These are phyloP conservation scores for Acridotheres tristis DNA, from an alignment of 2,797 vertebrate genomes.

Conservation along the genomic window DNA sequence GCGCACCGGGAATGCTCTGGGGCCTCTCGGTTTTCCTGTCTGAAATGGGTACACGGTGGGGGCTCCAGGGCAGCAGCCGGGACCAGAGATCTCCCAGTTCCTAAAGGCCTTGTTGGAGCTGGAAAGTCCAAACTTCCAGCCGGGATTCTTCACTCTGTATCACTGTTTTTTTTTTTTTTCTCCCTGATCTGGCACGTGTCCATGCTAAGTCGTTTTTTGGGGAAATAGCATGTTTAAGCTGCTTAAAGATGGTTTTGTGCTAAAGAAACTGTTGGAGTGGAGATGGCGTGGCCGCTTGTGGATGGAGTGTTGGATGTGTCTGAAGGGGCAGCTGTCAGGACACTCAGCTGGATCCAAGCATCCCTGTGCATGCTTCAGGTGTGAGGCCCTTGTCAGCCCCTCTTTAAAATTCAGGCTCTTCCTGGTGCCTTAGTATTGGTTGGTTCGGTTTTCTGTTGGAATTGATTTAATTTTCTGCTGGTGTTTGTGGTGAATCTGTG, in stretches of 20 bases:
- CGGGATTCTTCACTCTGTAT: fast-evolving
- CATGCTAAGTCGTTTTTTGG: too few species aligned
- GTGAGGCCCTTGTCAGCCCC: background rate
- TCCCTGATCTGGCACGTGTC: background rate
- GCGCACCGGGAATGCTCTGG: background rate
- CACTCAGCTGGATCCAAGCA: background rate
- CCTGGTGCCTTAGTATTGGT: background rate
- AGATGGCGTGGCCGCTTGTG: background rate
- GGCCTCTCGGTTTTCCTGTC: too few species aligned
- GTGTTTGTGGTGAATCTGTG: background rate
- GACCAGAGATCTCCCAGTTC: fast-evolving
- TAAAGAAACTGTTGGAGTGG: background rate
- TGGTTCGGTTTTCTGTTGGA: fast-evolving
- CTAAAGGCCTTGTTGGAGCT: background rate
- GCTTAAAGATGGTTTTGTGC: background rate
- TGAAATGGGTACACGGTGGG: fast-evolving
- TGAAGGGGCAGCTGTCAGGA: background rate
- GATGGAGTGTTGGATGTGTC: background rate
- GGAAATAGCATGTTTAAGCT: background rate
- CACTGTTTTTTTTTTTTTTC: background rate
- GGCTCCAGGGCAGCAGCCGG: too few species aligned
- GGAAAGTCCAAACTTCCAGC: background rate
- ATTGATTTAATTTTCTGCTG: background rate
- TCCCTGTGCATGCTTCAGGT: fast-evolving
- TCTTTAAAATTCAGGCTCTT: background rate